Evolutionary conservation across 2,888 invertebrate genomes (phyloP), one percentile per base, ranked within the genome.

Genomic region (Teleiodes luculella): DNA sequence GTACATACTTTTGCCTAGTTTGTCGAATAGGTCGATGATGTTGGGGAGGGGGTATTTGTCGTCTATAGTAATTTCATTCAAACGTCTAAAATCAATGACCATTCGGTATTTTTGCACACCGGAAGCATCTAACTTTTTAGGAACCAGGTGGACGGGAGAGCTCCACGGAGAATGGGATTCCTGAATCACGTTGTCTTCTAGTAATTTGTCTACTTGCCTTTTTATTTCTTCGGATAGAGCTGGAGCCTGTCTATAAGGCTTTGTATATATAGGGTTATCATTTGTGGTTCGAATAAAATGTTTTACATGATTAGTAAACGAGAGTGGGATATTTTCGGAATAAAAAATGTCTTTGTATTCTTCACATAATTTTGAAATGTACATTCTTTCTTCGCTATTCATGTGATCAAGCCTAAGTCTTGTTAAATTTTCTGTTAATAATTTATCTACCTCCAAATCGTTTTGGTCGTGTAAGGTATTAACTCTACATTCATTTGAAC

Each of bases 71-170:
- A n/a, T n/a, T n/a, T n/a, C n/a, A n/a, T n/a, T n/a, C n/a, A 64
- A 45, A 18, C 75, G 70, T 31, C 75, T 53, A 55, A 74, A 80
- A 56, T 80, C 78, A 1, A 78, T 68, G 4, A 80, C 79, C 14
- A 80, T 55, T 28, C 60, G 37, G 31, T 41, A 71, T 55, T 65
- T 65, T 11, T 39, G 45, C 55, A 24, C 55, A n/a, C n/a, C n/a
- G n/a, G n/a, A n/a, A n/a, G n/a, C n/a, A n/a, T n/a, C n/a, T n/a
- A n/a, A n/a, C n/a, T 75, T 75, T 56, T 77, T 72, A 0, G 63
- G 63, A 2, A 67, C 66, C 10, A 68, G 20, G 53, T 62, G 65
- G n/a, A 69, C 60, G 0, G 68, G 69, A 0, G 62, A 54, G 16
- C 54, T 59, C 66, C 64, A 68, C 0, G 66, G 67, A 1, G 64